Evolutionary conservation across 1,140 invertebrate genomes (phyloP), one percentile per base, ranked within the genome.

Genomic region (Hestina assimilis): DNA sequence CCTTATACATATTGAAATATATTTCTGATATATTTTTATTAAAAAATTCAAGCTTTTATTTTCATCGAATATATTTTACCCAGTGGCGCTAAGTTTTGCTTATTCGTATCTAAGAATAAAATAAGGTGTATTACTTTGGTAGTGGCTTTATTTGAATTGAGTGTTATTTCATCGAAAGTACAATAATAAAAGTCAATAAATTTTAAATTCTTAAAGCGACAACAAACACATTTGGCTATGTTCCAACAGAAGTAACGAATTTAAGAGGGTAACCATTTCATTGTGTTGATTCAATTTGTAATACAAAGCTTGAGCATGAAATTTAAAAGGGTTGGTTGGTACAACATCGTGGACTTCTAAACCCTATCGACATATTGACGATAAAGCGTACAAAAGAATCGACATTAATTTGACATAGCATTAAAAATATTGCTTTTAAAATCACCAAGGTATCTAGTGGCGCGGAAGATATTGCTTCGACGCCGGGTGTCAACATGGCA

Each of bases 371-470:
- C 82, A 79, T 79, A 79, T 83, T 85, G 80, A 61, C 79, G 72
- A 82, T 82, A 48, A 59, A 64, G 59, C 43, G 29, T 63, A 83
- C 79, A 87, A 84, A 78, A 61, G 77, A 63, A 72, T 75, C 56
- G 46, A 57, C 54, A 74, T 81, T 83, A 83, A 87, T 83, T 83
- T 81, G 81, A 83, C 81, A 66, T 80, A 77, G 71, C 80, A 83
- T 87, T 85, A 85, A 83, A 82, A 80, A 82, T 87, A 85, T 87
- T 75, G 68, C 79, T 72, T 80, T 76, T 72, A 77, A 83, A 79
- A 79, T 76, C 70, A 72, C 60, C 65, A 69, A 71, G 69, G 63
- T 63, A 61, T 53, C 45, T 58, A 79, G 47, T 79, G 73, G 63
- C 54, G 80, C 62, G 75, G 70, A 83, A 87, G 79, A 80, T 79